Base-by-base conservation (phyloP, 2,888 invertebrate genomes). In the Drosophila cyrtoloma region DNA sequence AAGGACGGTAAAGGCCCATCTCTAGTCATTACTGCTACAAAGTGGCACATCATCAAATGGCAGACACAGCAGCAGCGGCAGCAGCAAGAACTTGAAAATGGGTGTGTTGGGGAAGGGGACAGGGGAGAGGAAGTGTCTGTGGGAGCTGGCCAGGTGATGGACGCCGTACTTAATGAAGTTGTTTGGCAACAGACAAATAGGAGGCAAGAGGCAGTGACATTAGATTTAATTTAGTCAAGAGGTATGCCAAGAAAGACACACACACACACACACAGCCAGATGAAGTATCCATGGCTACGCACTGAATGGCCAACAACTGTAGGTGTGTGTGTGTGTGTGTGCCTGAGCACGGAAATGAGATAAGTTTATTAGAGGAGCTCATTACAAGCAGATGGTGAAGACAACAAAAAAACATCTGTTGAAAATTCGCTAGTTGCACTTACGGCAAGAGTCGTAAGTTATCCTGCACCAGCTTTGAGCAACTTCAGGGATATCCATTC, bases 171-270 rank as follows among this genome's bases (percentile, higher is more conserved):
- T 89, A 85, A 89, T 85, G 77, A 89, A 89, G 89, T 84, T 86
- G 72, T 79, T 65, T 73, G 64, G 61, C 81, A 44, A 62, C 63
- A 62, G 56, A 72, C 70, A 61, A 79, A 66, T 58, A 9, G 7
- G 72, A 71, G 70, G 64, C 35, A 59, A 72, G 79, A 64, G 57
- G 79, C 64, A 56, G 56, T 56, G 59, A 56, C 79, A 82, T 81
- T 89, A 70, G 61, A 81, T 86, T 84, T 77, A 79, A 89, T 85
- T 85, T 77, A 75, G 77, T 76, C 71, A 76, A 89, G 68, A 89
- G 75, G 74, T 77, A 67, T 75, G 69, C 76, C 76, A 57, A 39
- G 26, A 71, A 78, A 64, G 71, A 75, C 74, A 22, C 35, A 22
- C 22, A n/a, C 9, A 19, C 53, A n/a, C 9, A 19, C 53, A 6